Base-by-base conservation (phyloP, 2,797 vertebrate species). In the Phyllotis vaccarum region DNA sequence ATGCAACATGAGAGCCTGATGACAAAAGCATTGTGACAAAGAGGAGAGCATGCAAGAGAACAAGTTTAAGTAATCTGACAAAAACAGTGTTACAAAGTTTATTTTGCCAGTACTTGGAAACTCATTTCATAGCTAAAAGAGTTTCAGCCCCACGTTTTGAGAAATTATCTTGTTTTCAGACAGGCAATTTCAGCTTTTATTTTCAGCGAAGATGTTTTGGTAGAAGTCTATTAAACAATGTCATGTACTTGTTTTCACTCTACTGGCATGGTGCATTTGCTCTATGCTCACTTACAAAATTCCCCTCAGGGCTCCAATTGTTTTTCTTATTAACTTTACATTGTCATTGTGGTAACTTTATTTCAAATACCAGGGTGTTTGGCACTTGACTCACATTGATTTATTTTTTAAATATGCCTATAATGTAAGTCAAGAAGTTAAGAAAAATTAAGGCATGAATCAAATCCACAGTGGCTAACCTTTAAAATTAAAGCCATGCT, bases 261-360 rank as follows among this genome's bases (percentile, higher is more conserved):
- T 91, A 37, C 66, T 75, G 17, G 24, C 64, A 95, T 22, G 14
- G 29, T 82, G 6, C 2, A 58, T 74, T 97, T 86, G 85, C 0
- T 94, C 34, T 60, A 34, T 34, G 46, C n/a, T 72, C 31, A 40
- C 46, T 94, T 94, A 89, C 56, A 91, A 75, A 60, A 96, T 96
- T 70, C 27, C 94, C 82, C 85, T 96, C 80, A n/a, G 91, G 87
- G 14, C 90, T 95, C 34, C 62, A 95, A 2, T 29, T 96, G 75
- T 92, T 97, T 97, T 91, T 74, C 3, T 96, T 97, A 96, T 90
- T 96, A 94, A 90, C 82, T 49, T 94, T 90, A 3, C 5, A 87
- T 46, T 56, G 49, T 92, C 43, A 89, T 86, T 96, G 85, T 52
- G 54, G 46, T 91, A 49, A 82, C 43, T 37, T 95, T 93, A 56